Base-by-base conservation (phyloP, 2,113 vertebrate species). In the Cyanoliseus patagonus region DNA sequence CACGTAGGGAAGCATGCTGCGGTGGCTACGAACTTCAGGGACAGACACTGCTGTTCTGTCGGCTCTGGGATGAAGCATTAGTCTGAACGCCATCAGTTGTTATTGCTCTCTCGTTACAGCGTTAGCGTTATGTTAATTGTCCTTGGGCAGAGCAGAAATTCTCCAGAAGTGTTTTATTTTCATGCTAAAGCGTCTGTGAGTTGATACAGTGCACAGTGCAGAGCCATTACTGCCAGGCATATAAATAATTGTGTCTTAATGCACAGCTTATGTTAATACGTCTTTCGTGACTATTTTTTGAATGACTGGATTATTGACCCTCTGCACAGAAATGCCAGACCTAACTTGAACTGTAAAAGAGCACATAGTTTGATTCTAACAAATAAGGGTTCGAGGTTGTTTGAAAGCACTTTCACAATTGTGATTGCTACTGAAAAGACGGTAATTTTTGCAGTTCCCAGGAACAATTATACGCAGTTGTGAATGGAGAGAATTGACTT, bases 211-310 rank as follows among this genome's bases (percentile, higher is more conserved):
- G 90, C 53, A 13, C 77, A 31, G 91, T 11, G 8, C 63, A 46
- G 87, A 92, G 84, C 86, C 84, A 80, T 96, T 92, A 85, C 72
- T 92, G 87, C 47, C 95, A 93, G 79, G 44, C 87, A 27, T 69
- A 87, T 83, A 90, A 94, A 94, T 94, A 96, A 95, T 88, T 93
- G 86, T 85, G 72, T 47, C 80, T 94, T 96, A 94, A 97, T 93
- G 89, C 92, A 78, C 93, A 88, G 94, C 68, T 97, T 96, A 96
- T 78, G 92, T 93, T 97, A 97, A 97, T 97, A 42, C 57, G 4
- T 55, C 81, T 92, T 95, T 66, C 24, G 49, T 94, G 93, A 75
- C 89, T 92, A 8, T 84, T 89, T 95, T 96, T 81, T 81, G 90
- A 93, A 69, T 42, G 33, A 51, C 88, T 94, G 93, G 93, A 89